Evolutionary conservation across 2,797 vertebrate species (phyloP).

Genomic region (Coluber constrictor): DNA sequence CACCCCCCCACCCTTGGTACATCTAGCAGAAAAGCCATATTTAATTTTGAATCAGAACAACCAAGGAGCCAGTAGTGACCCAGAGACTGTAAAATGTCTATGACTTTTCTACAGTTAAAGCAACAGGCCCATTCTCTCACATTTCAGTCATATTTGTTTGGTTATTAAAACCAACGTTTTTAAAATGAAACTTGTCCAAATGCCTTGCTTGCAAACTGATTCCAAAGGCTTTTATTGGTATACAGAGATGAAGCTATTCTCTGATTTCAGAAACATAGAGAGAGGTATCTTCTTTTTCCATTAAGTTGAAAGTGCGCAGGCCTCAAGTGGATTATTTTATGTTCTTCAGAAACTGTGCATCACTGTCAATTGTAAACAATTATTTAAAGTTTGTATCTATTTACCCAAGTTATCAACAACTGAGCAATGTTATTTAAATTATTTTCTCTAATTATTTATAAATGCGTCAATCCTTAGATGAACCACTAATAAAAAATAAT

Average conservation of each 20-base stretch:
- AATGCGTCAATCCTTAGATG: not conserved
- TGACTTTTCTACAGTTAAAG: not conserved
- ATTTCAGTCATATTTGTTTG: not conserved
- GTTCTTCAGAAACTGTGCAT: not conserved
- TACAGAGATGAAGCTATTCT: not conserved
- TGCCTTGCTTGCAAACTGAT: not conserved
- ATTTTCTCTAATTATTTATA: not conserved
- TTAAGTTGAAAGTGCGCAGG: not conserved
- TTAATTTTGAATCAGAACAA: not conserved
- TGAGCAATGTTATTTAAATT: not conserved
- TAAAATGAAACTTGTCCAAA: not conserved
- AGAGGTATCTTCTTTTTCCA: not conserved
- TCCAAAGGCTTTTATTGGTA: not conserved
- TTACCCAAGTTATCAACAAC: not conserved
- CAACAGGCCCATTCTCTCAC: not conserved
- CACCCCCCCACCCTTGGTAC: too few relatives aligned
- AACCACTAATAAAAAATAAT: not conserved
- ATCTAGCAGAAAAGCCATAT: not conserved
- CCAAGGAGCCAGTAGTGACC: not conserved
- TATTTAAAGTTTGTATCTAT: not conserved
- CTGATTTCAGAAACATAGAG: constrained; percentile 27
- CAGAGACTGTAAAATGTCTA: not conserved
- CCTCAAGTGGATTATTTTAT: not conserved
- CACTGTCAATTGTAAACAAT: not conserved
- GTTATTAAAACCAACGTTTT: fast-evolving